phyloP scores from a whole-genome alignment of 2,888 invertebrate species.

The Acanthacorydalis orientalis region DNA sequence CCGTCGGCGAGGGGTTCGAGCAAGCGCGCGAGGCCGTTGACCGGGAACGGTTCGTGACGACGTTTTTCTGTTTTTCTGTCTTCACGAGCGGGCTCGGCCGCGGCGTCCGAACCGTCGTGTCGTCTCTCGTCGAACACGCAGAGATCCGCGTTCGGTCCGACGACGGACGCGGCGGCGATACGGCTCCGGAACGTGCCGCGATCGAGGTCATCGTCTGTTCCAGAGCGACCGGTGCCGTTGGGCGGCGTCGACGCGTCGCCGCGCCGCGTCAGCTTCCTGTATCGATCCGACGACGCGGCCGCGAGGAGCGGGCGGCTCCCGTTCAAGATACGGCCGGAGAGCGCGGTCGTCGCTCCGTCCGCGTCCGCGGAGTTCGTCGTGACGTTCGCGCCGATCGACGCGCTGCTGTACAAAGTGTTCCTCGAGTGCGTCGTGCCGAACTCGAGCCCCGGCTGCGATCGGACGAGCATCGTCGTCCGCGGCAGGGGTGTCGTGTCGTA shows the following conservation, averaged over 20 bases:
- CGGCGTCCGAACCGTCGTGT: too few species aligned
- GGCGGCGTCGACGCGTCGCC: background rate
- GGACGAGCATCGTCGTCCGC: conserved; percentile 23
- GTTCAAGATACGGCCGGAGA: conserved; percentile 32
- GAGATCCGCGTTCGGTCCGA: too few species aligned
- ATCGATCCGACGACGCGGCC: too few species aligned
- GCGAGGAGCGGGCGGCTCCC: conserved; percentile 22
- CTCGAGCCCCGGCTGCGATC: conserved; percentile 24
- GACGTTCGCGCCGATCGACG: conserved; percentile 37
- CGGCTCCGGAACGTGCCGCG: too few species aligned
- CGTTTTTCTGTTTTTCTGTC: too few species aligned
- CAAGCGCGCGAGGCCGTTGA: too few species aligned
- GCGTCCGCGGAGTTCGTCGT: conserved; percentile 27
- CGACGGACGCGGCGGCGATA: too few species aligned
- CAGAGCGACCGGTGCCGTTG: background rate
- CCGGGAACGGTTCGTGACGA: too few species aligned
- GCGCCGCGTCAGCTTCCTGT: background rate
- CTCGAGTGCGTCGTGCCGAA: conserved; percentile 37
- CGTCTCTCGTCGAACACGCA: too few species aligned
- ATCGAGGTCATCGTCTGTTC: too few species aligned
- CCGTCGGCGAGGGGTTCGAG: too few species aligned
- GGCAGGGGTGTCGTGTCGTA: conserved; percentile 48
- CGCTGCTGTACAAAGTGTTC: conserved; percentile 33
- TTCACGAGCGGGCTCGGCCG: too few species aligned
- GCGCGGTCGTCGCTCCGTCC: conserved; percentile 28